Evolutionary conservation across 2,888 invertebrate genomes (phyloP), one percentile per base, ranked within the genome.

Genomic region (Dicranocentrus wangi): DNA sequence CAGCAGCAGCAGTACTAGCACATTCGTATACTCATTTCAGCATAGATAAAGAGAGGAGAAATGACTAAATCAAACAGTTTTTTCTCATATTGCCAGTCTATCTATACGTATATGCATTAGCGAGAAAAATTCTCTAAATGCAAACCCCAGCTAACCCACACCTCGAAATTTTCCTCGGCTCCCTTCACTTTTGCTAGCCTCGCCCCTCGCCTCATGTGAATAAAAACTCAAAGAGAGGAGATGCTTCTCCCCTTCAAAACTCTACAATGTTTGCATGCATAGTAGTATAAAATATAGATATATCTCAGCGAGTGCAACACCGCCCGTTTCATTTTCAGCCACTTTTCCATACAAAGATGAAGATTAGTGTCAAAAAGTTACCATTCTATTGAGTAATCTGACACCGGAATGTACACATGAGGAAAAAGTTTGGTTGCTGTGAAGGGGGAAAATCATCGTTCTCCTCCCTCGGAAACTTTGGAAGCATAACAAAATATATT

Each of bases 371-470:
- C 77, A 77, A 61, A 77, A 77, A 61, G 69, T 53, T 69, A 77
- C 69, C 27, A 55, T 69, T 77, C 77, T 61, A 77, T 77, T 69
- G 77, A 77, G 77, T 77, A 77, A 77, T 68, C 77, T 70, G 77
- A 77, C 77, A 69, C 69, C 63, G 69, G 68, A 68, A 66, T 66
- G 75, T 58, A 58, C 58, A 58, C 55, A 66, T 19, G 23, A 75
- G 13, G 32, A 13, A 60, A 76, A 58, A 76, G 66, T 66, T 75
- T 21, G 51, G 17, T 17, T n/a, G n/a, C n/a, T n/a, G n/a, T n/a
- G 3, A 28, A 68, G 51, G 47, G 51, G 51, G 27, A 69, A 68
- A 28, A 21, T 69, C 53, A 55, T 53, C 39, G 23, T 7, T n/a
- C n/a, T n/a, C n/a, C n/a, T n/a, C 1, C 15, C 21, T 65, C 19